Conservation (phyloP, 2,113 vertebrate species). For the Engystomops pustulosus region DNA sequence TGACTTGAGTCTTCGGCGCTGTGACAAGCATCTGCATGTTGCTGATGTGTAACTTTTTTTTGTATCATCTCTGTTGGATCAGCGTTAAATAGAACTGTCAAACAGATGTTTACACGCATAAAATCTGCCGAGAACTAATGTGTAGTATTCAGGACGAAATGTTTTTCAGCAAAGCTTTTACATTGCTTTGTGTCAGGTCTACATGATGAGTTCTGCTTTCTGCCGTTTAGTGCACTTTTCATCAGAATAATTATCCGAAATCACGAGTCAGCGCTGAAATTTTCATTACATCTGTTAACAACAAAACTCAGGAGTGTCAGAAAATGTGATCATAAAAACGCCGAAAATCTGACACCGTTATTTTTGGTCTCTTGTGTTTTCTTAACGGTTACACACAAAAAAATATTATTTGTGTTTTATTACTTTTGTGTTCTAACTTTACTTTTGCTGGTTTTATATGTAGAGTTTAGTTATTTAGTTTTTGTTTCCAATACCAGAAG, state of each 20-base stretch:
- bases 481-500: no score
- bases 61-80: conserved; percentile 32
- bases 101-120: conserved; percentile 47
- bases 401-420: no score
- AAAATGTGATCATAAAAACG: not conserved
- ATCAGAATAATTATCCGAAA: conserved; percentile 18
- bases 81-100: conserved; percentile 56
- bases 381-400: no score
- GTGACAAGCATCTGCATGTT: not conserved
- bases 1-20: not conserved
- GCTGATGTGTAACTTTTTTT: conserved; percentile 27
- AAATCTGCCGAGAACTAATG: conserved; percentile 19
- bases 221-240: not conserved
- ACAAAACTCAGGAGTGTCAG: not conserved
- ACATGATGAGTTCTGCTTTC: conserved; percentile 6
- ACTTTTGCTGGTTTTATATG: no score
- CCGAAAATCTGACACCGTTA: not conserved
- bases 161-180: conserved; percentile 15
- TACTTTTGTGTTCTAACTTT: no score
- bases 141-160: conserved; percentile 43
- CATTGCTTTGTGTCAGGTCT: conserved; percentile 35
- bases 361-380: no score
- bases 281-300: conserved; percentile 6
- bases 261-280: no score
- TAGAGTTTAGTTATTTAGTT: no score